Percentiles rank a stretch among this genome's conserved stretches.
These are phyloP conservation scores for Oxyruncus cristatus DNA, from an alignment of 2,113 vertebrate genomes.

Conservation along the genomic window DNA sequence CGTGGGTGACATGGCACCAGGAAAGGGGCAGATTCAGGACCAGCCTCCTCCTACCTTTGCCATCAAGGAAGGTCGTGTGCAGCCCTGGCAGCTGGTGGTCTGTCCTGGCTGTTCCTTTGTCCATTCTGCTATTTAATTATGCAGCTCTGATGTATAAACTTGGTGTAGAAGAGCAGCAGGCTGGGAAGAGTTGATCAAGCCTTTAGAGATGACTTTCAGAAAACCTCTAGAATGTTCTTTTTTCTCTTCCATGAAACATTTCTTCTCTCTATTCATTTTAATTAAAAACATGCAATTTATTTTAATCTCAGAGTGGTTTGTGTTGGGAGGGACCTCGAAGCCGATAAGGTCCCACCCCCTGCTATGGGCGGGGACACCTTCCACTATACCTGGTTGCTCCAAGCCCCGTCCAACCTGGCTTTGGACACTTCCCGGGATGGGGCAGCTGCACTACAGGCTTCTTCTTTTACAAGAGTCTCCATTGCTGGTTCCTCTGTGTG, in stretches of 20 bases:
- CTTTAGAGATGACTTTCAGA: not conserved
- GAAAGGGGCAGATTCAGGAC: not conserved
- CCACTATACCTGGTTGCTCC: not conserved
- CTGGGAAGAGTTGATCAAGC: not conserved
- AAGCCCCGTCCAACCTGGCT: not conserved
- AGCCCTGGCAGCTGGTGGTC: rapidly evolving
- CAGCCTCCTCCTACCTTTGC: not conserved
- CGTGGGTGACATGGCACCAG: rapidly evolving
- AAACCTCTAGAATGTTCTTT: not conserved
- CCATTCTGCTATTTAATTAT: rapidly evolving
- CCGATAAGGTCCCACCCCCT: not conserved
- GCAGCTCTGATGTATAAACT: not conserved
- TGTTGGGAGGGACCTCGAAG: not conserved
- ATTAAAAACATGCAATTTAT: not conserved
- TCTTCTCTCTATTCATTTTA: not conserved
- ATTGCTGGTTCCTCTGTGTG: not conserved
- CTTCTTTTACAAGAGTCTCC: not conserved
- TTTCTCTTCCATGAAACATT: not conserved
- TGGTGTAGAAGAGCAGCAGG: not conserved
- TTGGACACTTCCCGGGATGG: not conserved
- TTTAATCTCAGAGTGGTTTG: not conserved
- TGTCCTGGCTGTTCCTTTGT: not conserved
- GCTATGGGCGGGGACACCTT: not conserved
- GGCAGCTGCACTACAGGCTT: not conserved
- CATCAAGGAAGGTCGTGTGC: rapidly evolving